These are phyloP conservation scores for Nannospalax galili DNA, from an alignment of 2,113 vertebrate genomes.

Conservation along the genomic window DNA sequence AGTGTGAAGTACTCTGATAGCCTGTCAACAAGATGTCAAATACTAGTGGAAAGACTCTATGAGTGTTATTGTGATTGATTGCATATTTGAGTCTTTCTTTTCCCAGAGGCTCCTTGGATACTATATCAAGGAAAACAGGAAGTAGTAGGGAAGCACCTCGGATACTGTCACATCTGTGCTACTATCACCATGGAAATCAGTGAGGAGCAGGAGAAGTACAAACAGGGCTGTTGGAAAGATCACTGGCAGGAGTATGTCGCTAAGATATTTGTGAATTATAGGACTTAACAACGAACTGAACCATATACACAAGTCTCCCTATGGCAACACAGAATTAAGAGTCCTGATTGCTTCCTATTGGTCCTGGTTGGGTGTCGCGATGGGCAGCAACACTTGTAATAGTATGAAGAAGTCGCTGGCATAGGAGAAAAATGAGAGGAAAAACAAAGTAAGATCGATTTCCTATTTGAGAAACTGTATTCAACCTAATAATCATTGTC, in stretches of 20 bases:
- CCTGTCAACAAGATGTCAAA: conserved; percentile 73
- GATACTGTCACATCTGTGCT: neutral
- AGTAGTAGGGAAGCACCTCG: neutral
- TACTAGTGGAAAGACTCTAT: neutral
- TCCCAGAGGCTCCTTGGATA: conserved; percentile 37
- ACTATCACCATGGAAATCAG: neutral
- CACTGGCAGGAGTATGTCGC: neutral
- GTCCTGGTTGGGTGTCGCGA: neutral
- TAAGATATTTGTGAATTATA: neutral
- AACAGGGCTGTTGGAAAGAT: neutral
- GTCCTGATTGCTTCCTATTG: neutral
- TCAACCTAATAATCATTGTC: neutral
- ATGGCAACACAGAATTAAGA: neutral
- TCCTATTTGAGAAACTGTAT: neutral
- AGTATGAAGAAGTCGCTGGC: neutral
- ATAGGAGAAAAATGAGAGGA: neutral
- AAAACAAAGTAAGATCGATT: neutral
- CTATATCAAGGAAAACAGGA: conserved; percentile 24
- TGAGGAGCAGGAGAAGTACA: neutral
- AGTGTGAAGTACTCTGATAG: conserved; percentile 69
- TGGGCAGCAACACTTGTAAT: neutral
- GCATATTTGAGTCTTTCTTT: conserved; percentile 63
- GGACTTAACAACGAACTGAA: neutral
- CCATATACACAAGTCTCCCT: neutral
- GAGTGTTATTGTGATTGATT: conserved; percentile 65